These are phyloP conservation scores for Tenthredo livida DNA, from an alignment of 2,888 invertebrate species.

Conservation along the genomic window DNA sequence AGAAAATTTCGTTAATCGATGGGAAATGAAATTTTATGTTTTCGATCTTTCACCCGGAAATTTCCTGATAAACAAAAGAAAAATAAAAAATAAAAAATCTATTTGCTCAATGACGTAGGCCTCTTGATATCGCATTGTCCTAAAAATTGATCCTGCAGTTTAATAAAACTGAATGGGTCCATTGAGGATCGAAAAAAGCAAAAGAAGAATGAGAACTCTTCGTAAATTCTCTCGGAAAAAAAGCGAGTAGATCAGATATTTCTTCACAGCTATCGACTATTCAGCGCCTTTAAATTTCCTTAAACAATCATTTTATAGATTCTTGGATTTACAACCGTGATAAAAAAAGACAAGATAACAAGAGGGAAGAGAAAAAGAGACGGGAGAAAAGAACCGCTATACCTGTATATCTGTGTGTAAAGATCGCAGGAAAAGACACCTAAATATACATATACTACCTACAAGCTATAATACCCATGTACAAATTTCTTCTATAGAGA, in stretches of 20 bases:
- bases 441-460: neutral
- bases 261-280: neutral
- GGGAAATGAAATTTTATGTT: neutral
- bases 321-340: neutral
- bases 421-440: neutral
- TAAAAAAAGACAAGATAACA: neutral
- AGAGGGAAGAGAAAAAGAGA: neutral
- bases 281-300: no score
- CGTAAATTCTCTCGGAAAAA: neutral
- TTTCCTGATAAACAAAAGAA: neutral
- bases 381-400: neutral
- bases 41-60: neutral
- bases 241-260: neutral
- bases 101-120: neutral
- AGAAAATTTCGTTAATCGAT: neutral
- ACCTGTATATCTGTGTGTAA: neutral
- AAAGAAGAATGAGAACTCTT: neutral
- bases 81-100: neutral
- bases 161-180: neutral
- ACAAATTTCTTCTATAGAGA: neutral
- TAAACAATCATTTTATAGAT: neutral
- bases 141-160: neutral
- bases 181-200: neutral
- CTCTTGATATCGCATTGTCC: neutral
- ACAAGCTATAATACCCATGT: slow-evolving; percentile 9